These are phyloP conservation scores for Kobus ellipsiprymnus DNA, from an alignment of 2,113 vertebrate genomes.

Conservation along the genomic window DNA sequence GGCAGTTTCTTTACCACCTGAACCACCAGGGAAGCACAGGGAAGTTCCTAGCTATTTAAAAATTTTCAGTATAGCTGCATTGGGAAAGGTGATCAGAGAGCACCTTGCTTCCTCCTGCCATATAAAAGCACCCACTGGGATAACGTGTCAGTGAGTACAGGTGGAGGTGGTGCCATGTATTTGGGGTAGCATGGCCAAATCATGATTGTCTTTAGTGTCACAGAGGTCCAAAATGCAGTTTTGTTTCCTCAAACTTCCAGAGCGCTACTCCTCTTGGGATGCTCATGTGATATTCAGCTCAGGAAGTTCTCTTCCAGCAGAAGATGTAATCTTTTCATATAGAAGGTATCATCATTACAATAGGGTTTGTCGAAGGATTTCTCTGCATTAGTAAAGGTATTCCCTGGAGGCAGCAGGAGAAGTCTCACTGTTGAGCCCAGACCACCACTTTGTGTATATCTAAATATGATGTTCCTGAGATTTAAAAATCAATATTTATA, in stretches of 20 bases:
- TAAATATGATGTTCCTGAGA: neutral
- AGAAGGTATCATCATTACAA: neutral
- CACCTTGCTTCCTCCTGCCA: neutral
- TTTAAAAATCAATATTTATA: neutral
- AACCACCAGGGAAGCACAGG: neutral
- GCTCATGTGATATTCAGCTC: neutral
- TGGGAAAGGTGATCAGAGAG: neutral
- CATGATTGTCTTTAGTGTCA: neutral
- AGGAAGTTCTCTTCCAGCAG: neutral
- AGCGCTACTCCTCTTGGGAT: neutral
- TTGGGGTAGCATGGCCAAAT: neutral
- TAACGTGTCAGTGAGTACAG: neutral
- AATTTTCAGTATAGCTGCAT: neutral
- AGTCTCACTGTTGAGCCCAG: neutral
- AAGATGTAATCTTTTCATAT: neutral
- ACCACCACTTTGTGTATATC: neutral
- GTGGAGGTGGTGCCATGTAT: fast-evolving
- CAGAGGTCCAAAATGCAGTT: neutral
- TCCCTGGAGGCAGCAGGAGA: neutral
- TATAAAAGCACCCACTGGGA: neutral
- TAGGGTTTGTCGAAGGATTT: neutral
- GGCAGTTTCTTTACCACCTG: neutral
- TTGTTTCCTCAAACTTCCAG: neutral
- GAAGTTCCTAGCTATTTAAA: neutral
- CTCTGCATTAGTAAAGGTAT: neutral